These are phyloP conservation scores for rabbit (Oryctolagus cuniculus) DNA, from an alignment of 2,113 vertebrate species.

Conservation along the genomic window DNA sequence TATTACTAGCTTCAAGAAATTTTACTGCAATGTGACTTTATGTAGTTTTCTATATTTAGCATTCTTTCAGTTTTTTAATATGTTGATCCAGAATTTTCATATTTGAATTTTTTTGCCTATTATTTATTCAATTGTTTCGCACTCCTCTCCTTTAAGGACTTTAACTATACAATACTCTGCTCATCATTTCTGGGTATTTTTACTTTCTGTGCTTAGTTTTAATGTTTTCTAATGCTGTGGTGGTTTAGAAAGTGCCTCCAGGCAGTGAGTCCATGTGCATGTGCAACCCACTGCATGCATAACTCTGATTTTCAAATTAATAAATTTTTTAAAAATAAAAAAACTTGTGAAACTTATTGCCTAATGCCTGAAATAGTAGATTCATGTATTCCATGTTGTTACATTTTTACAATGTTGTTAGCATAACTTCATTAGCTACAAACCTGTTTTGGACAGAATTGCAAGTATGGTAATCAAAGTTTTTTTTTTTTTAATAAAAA, in stretches of 20 bases:
- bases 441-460: neutral
- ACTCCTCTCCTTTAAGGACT: neutral
- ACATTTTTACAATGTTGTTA: neutral
- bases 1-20: neutral
- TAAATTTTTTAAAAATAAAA: too few relatives aligned
- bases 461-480: neutral
- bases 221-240: neutral
- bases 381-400: neutral
- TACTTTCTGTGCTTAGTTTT: neutral
- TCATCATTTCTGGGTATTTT: neutral
- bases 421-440: neutral
- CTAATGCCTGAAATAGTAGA: neutral
- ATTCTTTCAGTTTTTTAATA: neutral
- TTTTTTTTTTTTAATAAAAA: constrained; percentile 10
- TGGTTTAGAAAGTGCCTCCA: neutral
- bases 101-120: neutral
- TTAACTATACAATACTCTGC: neutral
- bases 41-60: neutral
- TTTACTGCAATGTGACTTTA: neutral
- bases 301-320: too few relatives aligned
- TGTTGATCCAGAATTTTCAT: neutral
- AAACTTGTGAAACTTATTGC: neutral
- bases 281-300: neutral
- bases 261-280: neutral
- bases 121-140: neutral